phyloP scores from a whole-genome alignment of 2,797 vertebrate species.

The Coregonus ussuriensis region DNA sequence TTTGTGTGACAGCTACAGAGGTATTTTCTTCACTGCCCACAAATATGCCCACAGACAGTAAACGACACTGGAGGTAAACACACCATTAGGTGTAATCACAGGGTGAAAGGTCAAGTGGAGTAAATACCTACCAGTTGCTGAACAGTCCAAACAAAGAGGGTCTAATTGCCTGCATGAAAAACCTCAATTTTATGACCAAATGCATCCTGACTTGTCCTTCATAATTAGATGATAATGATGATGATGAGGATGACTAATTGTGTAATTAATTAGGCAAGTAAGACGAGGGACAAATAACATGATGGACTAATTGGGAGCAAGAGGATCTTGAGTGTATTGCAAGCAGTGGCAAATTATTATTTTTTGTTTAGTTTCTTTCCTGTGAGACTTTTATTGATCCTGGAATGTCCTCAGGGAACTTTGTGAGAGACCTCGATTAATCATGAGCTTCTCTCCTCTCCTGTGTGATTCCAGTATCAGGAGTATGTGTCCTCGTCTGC shows the following conservation, averaged over 20 bases:
- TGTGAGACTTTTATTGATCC: constrained; percentile 46
- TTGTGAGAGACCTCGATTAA: constrained; percentile 57
- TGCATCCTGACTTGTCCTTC: constrained; percentile 23
- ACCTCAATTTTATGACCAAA: not conserved
- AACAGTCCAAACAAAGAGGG: constrained; percentile 24
- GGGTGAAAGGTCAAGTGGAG: constrained; percentile 61
- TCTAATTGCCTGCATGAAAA: constrained; percentile 16
- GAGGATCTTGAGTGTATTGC: constrained; percentile 23
- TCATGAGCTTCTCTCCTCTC: constrained; percentile 55
- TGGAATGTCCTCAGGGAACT: constrained; percentile 42
- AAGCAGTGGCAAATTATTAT: not conserved
- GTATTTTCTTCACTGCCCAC: not conserved
- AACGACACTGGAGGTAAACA: constrained; percentile 33
- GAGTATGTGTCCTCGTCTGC: constrained; percentile 37
- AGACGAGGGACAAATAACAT: not conserved
- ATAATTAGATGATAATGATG: not conserved
- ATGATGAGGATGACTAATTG: constrained; percentile 32
- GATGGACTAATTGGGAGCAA: constrained; percentile 17
- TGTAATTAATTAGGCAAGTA: constrained; percentile 26
- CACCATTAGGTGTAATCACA: constrained; percentile 47
- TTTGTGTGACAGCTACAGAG: not conserved
- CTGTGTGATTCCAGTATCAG: constrained; percentile 43
- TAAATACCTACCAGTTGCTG: constrained; percentile 49
- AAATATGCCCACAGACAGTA: constrained; percentile 37
- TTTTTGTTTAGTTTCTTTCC: constrained; percentile 30